Base-by-base conservation (phyloP, 2,113 vertebrate species). In the Hepsetus odoe region DNA sequence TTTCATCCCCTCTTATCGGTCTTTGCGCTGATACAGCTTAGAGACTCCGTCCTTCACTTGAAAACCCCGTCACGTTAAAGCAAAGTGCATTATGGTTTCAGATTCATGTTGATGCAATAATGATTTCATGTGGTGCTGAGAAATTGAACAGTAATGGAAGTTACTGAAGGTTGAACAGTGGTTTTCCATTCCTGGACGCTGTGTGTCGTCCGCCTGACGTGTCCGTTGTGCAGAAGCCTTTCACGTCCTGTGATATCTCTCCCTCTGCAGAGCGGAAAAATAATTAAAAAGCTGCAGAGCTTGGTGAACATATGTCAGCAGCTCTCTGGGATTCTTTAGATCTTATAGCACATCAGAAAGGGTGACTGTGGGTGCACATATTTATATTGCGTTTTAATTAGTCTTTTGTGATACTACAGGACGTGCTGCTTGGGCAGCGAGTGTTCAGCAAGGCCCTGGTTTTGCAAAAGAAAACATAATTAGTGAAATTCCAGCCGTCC, bases 391-490 rank as follows among this genome's bases (percentile, higher is more conserved):
- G 14, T 62, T 62, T 28, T 46, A 11, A 68, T 68, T 30, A 13
- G 12, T 2, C 32, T 11, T 33, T 68, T 16, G 11, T 44, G 13
- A 49, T 69, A 14, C 0, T 26, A 26, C 49, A 38, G n/a, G n/a
- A n/a, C n/a, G n/a, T 40, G 49, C 8, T 10, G 26, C 22, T 20
- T 11, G 22, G 51, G 13, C 14, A 18, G 30, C 18, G 14, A 18
- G 18, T 14, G 26, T 44, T 49, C 4, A 6, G 11, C 5, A 2
- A 7, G 3, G 0, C 4, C 13, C 40, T 67, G 13, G 42, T 12
- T 77, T 58, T 24, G 22, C 22, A 53, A 44, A 71, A 32, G 38
- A 51, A 80, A 40, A 14, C 61, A 44, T 72, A 28, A 49, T 53
- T 64, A 53, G 22, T 40, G n/a, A 65, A 79, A 20, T 5, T 26